Base-by-base conservation (phyloP, 2,888 invertebrate species). In the Athalia circularis region DNA sequence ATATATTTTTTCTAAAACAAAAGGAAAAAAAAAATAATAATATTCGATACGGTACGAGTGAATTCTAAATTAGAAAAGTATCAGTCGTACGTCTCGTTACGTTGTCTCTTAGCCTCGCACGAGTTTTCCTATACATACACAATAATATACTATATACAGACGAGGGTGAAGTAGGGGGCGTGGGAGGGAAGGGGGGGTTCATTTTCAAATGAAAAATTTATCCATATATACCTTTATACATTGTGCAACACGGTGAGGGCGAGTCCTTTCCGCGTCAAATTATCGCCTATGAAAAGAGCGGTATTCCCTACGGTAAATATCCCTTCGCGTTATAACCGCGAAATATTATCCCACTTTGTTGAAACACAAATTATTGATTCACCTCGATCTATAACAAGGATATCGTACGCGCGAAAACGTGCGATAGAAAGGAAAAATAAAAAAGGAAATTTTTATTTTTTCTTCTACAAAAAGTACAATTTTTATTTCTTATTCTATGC, bases 1-100 rank as follows among this genome's bases (percentile, higher is more conserved):
- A 29, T 29, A 29, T 29, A 29, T 29, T 83, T 81, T 80, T 83
- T 81, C 84, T 82, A 85, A 86, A 13, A n/a, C 3, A 65, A 65
- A 47, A 4, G 29, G 29, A 61, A 3, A 61, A 29, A n/a, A 6
- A 5, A 15, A 15, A 8, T 0, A 48, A 65, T 13, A 13, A 48
- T 11, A 0, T 0, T n/a, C 5, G 47, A n/a, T 47, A 7, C 29
- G 29, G 29, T n/a, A n/a, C 29, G 29, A 29, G 29, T 29, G 52
- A 4, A 52, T 7, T 68, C 29, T 11, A 0, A 54, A 5, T 29
- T 29, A 54, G 43, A 68, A 68, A n/a, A 43, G 54, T 54, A 57
- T n/a, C 54, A 68, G 43, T 54, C 68, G 5, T 54, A 68, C 52
- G 67, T 68, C 52, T 15, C 9, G 67, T 68, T 43, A 67, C 48